Conservation (phyloP, 2,888 invertebrate genomes). For the Notocelia uddmanniana region DNA sequence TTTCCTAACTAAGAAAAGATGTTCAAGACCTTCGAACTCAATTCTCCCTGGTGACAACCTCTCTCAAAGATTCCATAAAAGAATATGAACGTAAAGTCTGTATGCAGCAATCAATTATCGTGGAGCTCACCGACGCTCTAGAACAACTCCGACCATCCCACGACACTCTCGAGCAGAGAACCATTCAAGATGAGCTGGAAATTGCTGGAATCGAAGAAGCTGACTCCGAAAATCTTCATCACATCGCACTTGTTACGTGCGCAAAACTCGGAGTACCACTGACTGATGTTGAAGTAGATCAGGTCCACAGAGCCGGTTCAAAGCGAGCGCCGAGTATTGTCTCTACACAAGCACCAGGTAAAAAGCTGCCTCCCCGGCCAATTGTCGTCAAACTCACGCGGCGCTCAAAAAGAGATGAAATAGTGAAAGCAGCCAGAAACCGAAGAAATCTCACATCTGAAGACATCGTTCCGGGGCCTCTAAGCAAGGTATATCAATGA, state of each 20-base stretch:
- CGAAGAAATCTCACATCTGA: background rate
- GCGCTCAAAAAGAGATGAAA: background rate
- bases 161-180: background rate
- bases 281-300: background rate
- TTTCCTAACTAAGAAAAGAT: no score
- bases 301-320: slow-evolving; percentile 1
- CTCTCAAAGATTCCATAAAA: background rate
- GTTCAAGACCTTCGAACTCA: no score
- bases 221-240: background rate
- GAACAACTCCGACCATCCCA: background rate
- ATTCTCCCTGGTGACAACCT: background rate
- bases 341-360: background rate
- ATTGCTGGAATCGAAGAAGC: slow-evolving; percentile 2
- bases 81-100: background rate
- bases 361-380: background rate
- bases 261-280: background rate
- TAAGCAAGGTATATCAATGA: background rate
- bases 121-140: background rate
- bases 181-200: slow-evolving; percentile 4
- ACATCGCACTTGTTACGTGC: background rate
- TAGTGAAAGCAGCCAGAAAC: background rate
- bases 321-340: background rate
- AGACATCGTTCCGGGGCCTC: background rate
- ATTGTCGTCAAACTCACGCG: background rate
- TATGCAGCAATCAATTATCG: background rate